phyloP scores from a whole-genome alignment of 2,888 invertebrate species.

The Drosophila sordidula region DNA sequence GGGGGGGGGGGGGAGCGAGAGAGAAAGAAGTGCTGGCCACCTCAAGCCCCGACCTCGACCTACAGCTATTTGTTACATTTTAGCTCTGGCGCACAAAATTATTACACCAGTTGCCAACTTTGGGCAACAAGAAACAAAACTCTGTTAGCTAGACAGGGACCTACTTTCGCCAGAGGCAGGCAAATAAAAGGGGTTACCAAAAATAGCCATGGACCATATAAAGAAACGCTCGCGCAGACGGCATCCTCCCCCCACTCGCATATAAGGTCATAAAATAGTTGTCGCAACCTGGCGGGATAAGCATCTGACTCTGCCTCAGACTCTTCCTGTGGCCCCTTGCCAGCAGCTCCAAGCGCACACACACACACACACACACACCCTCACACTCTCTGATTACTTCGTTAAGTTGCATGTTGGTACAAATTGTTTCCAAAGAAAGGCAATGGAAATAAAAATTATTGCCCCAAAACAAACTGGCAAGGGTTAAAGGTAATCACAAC shows the following conservation, averaged over 20 bases:
- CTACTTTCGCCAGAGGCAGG: conserved; percentile 56
- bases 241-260: conserved; percentile 36
- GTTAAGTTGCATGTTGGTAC: conserved; percentile 78
- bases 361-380: conserved; percentile 21
- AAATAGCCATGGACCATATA: conserved; percentile 72
- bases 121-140: conserved; percentile 50
- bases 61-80: conserved; percentile 68
- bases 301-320: conserved; percentile 62
- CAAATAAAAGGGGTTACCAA: conserved; percentile 63
- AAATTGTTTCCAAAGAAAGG: conserved; percentile 80
- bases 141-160: conserved; percentile 31
- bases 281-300: conserved; percentile 76
- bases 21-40: background rate
- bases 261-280: conserved; percentile 78
- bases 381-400: conserved; percentile 67
- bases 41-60: conserved; percentile 46
- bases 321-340: conserved; percentile 27
- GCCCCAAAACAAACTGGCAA: conserved; percentile 55
- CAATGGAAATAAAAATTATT: conserved; percentile 78
- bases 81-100: conserved; percentile 46
- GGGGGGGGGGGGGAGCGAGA: too few relatives aligned
- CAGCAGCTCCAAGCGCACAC: conserved; percentile 12
- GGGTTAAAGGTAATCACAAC: conserved; percentile 78
- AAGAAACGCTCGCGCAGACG: conserved; percentile 34
- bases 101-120: conserved; percentile 54